phyloP scores from a whole-genome alignment of 2,113 vertebrate genomes.

The Petrocephalus microphthalmus region DNA sequence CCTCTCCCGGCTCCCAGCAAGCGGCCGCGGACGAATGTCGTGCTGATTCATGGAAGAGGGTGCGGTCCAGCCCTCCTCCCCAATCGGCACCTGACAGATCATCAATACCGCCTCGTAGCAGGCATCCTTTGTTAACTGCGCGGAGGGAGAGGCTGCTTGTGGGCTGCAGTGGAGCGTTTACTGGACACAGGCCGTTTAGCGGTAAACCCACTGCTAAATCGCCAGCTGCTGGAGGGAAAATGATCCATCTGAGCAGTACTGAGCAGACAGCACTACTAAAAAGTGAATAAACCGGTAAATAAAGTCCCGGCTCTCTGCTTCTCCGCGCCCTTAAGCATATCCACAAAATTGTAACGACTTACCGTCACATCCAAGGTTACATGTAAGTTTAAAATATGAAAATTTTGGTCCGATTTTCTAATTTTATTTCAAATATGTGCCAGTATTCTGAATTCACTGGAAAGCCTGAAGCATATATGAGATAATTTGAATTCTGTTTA shows the following conservation, averaged over 20 bases:
- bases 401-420: not conserved
- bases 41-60: conserved; percentile 1
- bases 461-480: conserved; percentile 2
- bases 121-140: not conserved
- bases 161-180: not conserved
- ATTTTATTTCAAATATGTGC: not conserved
- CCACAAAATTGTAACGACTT: not conserved
- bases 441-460: not conserved
- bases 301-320: not conserved
- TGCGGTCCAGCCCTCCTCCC: not conserved
- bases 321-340: not conserved
- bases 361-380: not conserved
- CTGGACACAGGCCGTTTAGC: not conserved
- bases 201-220: not conserved
- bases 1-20: not conserved
- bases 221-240: not conserved
- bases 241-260: not conserved
- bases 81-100: not conserved
- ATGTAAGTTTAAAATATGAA: not conserved
- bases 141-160: not conserved
- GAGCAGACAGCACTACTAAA: not conserved
- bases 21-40: not conserved
- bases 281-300: not conserved
- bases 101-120: not conserved
- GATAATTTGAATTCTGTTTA: conserved; percentile 7